Base-by-base conservation (phyloP, 92 coral and sea anemone species). In the Phenganax marumi region DNA sequence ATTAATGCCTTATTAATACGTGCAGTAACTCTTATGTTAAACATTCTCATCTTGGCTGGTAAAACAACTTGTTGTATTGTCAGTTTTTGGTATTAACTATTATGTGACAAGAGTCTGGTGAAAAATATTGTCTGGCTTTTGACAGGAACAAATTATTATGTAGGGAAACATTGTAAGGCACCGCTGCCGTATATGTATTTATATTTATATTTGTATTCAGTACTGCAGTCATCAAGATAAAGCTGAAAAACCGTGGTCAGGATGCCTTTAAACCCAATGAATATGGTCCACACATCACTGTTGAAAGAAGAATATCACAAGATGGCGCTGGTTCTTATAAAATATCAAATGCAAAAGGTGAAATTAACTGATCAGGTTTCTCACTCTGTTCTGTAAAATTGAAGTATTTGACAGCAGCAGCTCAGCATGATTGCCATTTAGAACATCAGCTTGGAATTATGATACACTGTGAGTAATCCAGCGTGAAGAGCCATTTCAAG, bases 291-390 rank as follows among this genome's bases (percentile, higher is more conserved):
- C 89, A 90, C 79, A 94, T 94, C 22, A 83, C 82, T 9, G 87
- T 94, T 51, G 98, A 92, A 77, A 77, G 98, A 48, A 84, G 89
- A 60, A 90, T 94, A 78, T 86, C 81, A 46, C 87, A 91, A 76
- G 98, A 94, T 84, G 98, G 98, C 52, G 81, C 89, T 84, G 86
- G 90, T 13, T 89, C 92, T 3, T 94, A 94, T 83, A 94, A 87
- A 68, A 85, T 94, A 80, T 90, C 87, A 84, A 73, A 90, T 25
- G 89, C 87, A 78, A 91, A 83, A 66, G 98, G 97, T 92, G 69
- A 26, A 84, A 50, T 17, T 17, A 0, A 57, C 13, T 81, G n/a
- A n/a, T 23, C n/a, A 43, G 39, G 16, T 39, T 25, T 8, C 18
- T 10, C 14, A 8, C 16, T 70, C 43, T 33, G 50, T n/a, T 70